These are phyloP conservation scores for Lepus americanus DNA, from an alignment of 2,113 vertebrate species.

Conservation along the genomic window DNA sequence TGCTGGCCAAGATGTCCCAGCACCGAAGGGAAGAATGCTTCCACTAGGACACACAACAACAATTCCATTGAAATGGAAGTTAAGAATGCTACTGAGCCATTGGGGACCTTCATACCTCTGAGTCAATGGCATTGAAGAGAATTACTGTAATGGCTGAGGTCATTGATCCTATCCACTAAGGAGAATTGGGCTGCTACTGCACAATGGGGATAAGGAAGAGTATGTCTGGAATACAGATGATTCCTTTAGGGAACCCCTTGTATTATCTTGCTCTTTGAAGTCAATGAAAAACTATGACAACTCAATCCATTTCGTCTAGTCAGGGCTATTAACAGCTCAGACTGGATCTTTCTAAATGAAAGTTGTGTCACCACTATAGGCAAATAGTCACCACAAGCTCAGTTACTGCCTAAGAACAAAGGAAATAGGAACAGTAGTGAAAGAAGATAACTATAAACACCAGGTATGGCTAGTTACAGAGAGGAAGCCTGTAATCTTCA, in stretches of 20 bases:
- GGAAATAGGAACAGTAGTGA: not conserved
- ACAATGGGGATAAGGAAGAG: not conserved
- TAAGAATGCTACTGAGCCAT: not conserved
- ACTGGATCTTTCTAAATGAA: too few relatives aligned
- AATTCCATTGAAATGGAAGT: not conserved
- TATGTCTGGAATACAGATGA: not conserved
- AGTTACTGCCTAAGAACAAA: not conserved
- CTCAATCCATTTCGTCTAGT: not conserved
- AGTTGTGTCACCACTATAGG: too few relatives aligned
- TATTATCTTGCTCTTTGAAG: not conserved
- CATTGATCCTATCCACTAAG: too few relatives aligned
- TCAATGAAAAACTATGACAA: not conserved
- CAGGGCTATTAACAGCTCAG: too few relatives aligned
- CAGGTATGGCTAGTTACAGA: not conserved
- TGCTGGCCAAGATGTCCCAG: not conserved
- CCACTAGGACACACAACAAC: not conserved
- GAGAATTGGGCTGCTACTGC: not conserved
- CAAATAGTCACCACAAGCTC: too few relatives aligned
- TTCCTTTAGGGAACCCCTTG: not conserved
- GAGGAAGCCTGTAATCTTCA: not conserved
- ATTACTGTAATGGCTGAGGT: not conserved
- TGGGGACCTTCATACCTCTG: too few relatives aligned
- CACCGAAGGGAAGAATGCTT: not conserved
- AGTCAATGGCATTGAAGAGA: not conserved
- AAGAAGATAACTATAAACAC: too few relatives aligned